Percentiles rank a stretch among this genome's conserved stretches.
Conservation (phyloP, 2,797 vertebrate genomes). For the Poecilia velifera region DNA sequence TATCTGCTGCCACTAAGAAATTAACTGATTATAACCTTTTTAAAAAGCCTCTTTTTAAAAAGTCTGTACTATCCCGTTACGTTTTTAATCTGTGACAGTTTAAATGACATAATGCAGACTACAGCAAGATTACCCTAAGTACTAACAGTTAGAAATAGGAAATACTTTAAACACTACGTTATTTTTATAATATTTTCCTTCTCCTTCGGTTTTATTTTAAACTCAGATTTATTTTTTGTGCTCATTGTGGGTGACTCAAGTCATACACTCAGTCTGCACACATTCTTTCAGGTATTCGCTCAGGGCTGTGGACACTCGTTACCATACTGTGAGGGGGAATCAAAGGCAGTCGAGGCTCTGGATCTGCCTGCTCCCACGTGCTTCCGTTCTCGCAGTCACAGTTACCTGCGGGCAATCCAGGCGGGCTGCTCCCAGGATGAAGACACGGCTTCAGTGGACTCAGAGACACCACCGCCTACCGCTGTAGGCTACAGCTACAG, state of each 20-base stretch:
- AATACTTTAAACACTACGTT: neutral
- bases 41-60: neutral
- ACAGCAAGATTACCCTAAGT: neutral
- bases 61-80: neutral
- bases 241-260: neutral
- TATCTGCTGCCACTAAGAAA: neutral
- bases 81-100: neutral
- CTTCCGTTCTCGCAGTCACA: constrained; percentile 98
- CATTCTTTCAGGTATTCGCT: constrained; percentile 85
- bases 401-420: constrained; percentile 98
- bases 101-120: neutral
- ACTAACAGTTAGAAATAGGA: neutral
- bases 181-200: neutral
- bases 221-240: neutral
- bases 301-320: constrained; percentile 84
- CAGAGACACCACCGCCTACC: constrained; percentile 89
- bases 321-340: constrained; percentile 86
- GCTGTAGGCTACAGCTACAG: constrained; percentile 85
- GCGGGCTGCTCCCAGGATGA: constrained; percentile 98
- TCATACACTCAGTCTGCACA: constrained; percentile 52
- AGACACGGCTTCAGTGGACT: constrained; percentile 90
- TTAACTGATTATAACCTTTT: neutral
- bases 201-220: neutral
- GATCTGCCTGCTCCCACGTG: constrained; percentile 93
- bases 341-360: constrained; percentile 87